phyloP scores from a whole-genome alignment of 1,140 invertebrate species.

The Drosophila sturtevanti region DNA sequence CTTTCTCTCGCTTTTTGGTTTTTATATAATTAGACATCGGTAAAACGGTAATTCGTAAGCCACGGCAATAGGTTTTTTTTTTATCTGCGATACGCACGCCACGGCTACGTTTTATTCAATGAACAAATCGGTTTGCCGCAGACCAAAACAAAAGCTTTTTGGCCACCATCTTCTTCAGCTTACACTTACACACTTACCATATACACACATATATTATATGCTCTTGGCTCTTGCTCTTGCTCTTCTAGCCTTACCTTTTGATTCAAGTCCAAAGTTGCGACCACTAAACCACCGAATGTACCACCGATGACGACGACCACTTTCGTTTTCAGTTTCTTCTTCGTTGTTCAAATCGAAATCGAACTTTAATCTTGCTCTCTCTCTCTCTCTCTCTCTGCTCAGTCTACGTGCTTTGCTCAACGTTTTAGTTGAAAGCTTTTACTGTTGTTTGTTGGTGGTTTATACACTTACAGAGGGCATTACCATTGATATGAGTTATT shows the following conservation, averaged over 20 bases:
- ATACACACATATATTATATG: neutral
- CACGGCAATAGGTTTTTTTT: slow-evolving; percentile 13
- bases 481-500: neutral
- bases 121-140: slow-evolving; percentile 47
- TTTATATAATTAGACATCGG: slow-evolving; percentile 38
- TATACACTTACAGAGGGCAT: neutral
- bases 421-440: slow-evolving; percentile 15
- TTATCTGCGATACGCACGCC: slow-evolving; percentile 69
- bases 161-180: neutral
- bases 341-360: neutral
- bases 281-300: neutral
- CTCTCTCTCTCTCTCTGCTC: neutral
- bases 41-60: slow-evolving; percentile 10
- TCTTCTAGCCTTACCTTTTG: neutral
- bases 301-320: neutral
- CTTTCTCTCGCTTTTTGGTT: slow-evolving; percentile 1
- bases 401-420: slow-evolving; percentile 37
- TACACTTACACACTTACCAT: slow-evolving; percentile 7
- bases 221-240: neutral
- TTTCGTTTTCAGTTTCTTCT: neutral
- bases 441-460: too few relatives aligned
- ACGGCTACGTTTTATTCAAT: slow-evolving; percentile 76
- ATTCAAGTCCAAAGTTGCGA: slow-evolving; percentile 1
- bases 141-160: slow-evolving; percentile 11
- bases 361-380: neutral